Base-by-base conservation (phyloP, 2,888 invertebrate species). In the Caenorhabditis plicata region DNA sequence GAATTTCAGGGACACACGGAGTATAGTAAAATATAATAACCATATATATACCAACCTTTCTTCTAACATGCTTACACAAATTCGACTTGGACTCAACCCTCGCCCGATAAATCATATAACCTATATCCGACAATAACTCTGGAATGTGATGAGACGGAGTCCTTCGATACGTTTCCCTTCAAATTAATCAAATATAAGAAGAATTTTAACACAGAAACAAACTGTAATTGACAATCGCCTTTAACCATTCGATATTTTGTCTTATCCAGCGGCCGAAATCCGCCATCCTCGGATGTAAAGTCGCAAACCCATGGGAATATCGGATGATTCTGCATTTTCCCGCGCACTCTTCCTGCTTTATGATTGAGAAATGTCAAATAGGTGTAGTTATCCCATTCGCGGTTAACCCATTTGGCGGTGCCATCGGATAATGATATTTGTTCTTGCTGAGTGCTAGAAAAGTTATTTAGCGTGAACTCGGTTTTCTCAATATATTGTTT, bases 301-400 rank as follows among this genome's bases (percentile, higher is more conserved):
- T 98, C 93, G 25, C 90, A 91, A 0, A 98, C 91, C 96, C 96
- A 98, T 0, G 96, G 96, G 81, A 96, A 88, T 61, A 96, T 90
- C 71, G 92, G 90, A 82, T 98, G 93, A 76, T 92, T 89, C 77
- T 90, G 89, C 0, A 93, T 93, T 43, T 61, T 62, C 26, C 64
- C 64, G 9, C 62, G 23, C 8, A 51, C 45, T 39, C 64, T 19
- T 33, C 71, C 68, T 13, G 83, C 82, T 45, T 83, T 68, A 44
- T 81, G 73, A 82, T 96, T 96, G 40, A 98, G 84, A 51, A 89
- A 88, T 66, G 91, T 87, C 47, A 98, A 85, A 82, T 98, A 98
- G 76, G 93, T 91, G 81, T 91, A 89, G 83, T 96, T 98, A 1
- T 90, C 90, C 48, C 96, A 86, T 75, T 88, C 86, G 0, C 92